Conservation (phyloP, 2,888 invertebrate genomes). For the Tiphia femorata region DNA sequence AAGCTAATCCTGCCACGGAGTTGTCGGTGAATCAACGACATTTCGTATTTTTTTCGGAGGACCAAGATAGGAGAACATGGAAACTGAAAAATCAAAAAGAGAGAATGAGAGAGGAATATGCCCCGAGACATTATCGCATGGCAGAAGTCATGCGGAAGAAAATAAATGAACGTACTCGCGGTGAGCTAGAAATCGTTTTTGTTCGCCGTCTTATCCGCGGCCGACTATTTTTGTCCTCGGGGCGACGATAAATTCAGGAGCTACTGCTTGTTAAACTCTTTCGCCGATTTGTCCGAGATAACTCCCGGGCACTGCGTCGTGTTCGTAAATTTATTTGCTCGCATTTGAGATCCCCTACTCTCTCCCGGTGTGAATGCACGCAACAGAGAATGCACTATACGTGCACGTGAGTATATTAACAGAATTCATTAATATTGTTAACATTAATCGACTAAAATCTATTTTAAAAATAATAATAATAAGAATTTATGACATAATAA, state of each 20-base stretch:
- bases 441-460: no score
- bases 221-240: conserved; percentile 22
- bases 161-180: conserved; percentile 18
- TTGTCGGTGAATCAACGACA: no score
- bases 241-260: conserved; percentile 25
- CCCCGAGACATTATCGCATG: conserved; percentile 15
- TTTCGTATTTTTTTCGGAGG: no score
- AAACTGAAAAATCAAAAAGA: conserved; percentile 1
- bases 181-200: conserved; percentile 14
- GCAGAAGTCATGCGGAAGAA: conserved; percentile 19
- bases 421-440: no score
- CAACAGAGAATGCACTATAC: neutral
- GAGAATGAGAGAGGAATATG: conserved; percentile 5
- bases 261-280: conserved; percentile 20
- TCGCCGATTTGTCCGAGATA: conserved; percentile 25
- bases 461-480: no score
- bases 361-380: neutral
- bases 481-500: no score
- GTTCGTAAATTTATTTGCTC: neutral
- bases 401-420: no score
- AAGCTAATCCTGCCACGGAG: no score
- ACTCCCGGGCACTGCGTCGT: neutral
- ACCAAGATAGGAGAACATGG: no score
- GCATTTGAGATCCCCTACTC: no score
- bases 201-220: neutral